Conservation (phyloP, 1,140 invertebrate genomes). For the Drosophila asahinai region DNA sequence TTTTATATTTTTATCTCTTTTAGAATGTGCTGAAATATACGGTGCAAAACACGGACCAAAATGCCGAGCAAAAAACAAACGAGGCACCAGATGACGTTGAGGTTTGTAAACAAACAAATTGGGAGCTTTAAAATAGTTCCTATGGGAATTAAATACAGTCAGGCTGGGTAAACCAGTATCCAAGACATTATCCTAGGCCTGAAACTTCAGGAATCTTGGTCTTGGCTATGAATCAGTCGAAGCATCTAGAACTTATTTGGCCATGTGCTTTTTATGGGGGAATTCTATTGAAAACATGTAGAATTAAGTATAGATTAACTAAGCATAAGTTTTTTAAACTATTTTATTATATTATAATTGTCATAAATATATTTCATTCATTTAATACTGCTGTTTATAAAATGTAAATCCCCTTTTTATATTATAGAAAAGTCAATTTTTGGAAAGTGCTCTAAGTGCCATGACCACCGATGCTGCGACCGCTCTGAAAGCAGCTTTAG, state of each 20-base stretch:
- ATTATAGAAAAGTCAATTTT: conserved; percentile 45
- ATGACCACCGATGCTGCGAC: conserved; percentile 40
- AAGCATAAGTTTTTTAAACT: no score
- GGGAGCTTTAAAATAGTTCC: background rate
- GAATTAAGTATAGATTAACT: background rate
- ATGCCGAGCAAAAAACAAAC: background rate
- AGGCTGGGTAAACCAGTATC: background rate
- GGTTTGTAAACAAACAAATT: conserved; percentile 20
- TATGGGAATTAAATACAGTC: background rate
- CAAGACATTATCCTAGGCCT: no score
- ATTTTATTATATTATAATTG: no score
- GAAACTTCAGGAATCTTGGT: background rate
- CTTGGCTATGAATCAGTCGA: conserved; percentile 12
- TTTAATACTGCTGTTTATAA: no score
- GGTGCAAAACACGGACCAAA: conserved; percentile 28
- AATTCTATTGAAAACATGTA: background rate
- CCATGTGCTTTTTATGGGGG: conserved; percentile 15
- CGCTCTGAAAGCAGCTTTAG: conserved; percentile 43
- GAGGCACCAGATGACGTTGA: conserved; percentile 30
- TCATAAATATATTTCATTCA: background rate
- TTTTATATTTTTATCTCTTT: background rate
- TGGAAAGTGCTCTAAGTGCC: conserved; percentile 50
- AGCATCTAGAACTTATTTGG: conserved; percentile 14
- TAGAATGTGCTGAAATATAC: conserved; percentile 58
- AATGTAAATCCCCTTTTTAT: background rate